Evolutionary conservation across 2,113 vertebrate species (phyloP).

Genomic region (Balaeniceps rex): DNA sequence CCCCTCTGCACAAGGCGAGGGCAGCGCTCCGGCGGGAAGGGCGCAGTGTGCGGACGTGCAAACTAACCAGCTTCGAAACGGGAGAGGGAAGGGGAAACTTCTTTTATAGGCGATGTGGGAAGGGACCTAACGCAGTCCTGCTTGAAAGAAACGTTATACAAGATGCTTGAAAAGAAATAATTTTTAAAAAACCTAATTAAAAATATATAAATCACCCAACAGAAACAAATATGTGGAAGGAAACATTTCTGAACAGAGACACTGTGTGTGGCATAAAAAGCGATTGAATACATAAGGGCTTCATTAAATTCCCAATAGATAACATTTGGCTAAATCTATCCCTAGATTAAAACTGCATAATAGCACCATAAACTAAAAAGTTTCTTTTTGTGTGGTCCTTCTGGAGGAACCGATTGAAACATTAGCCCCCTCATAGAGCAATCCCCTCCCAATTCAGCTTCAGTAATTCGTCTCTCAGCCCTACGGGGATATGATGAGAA

Average conservation of each 20-base stretch:
- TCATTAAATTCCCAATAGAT: slow-evolving; percentile 78
- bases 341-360: slow-evolving; percentile 71
- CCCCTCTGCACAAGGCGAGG: not conserved
- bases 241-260: slow-evolving; percentile 62
- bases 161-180: not conserved
- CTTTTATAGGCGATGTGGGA: not conserved
- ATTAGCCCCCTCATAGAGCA: slow-evolving; percentile 64
- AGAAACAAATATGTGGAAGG: slow-evolving; percentile 64
- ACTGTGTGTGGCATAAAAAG: slow-evolving; percentile 73
- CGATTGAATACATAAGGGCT: slow-evolving; percentile 73
- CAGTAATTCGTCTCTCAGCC: slow-evolving; percentile 57
- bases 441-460: slow-evolving; percentile 44
- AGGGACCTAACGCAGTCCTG: not conserved
- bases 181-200: slow-evolving; percentile 4
- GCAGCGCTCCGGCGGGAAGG: not conserved
- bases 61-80: not conserved
- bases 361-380: slow-evolving; percentile 67
- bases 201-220: slow-evolving; percentile 67
- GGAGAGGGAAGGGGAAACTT: not conserved
- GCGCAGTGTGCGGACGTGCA: not conserved
- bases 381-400: slow-evolving; percentile 82
- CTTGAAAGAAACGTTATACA: not conserved
- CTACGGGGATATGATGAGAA: slow-evolving; percentile 59
- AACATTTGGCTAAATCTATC: slow-evolving; percentile 75
- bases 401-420: slow-evolving; percentile 69